phyloP scores from a whole-genome alignment of 2,797 vertebrate species.

The Molothrus aeneus region DNA sequence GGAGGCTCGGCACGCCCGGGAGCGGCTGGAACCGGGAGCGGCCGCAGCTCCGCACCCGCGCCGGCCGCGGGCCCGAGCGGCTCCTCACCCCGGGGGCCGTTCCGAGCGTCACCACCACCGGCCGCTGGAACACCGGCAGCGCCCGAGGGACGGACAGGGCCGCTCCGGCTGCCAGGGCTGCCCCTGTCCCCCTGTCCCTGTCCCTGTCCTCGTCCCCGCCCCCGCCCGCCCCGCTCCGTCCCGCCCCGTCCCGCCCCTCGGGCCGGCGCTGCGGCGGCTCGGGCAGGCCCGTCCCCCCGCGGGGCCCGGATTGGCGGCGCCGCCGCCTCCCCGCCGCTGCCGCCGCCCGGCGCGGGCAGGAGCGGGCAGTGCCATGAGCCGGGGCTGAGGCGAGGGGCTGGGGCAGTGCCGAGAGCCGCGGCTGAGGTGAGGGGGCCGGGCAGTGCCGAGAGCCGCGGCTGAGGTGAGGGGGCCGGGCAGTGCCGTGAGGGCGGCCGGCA shows the following conservation, averaged over 20 bases:
- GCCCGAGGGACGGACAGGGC: background rate
- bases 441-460: background rate
- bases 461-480: background rate
- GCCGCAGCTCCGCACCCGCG: background rate
- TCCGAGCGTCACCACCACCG: background rate
- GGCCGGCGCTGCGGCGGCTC: background rate
- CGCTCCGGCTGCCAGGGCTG: rapidly evolving
- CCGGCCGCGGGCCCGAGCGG: background rate
- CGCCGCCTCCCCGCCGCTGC: background rate
- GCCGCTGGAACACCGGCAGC: background rate
- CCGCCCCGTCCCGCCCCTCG: background rate
- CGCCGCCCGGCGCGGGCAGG: background rate
- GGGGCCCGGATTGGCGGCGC: conserved; percentile 23
- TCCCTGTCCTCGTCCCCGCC: background rate
- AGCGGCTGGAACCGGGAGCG: background rate
- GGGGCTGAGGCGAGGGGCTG: background rate
- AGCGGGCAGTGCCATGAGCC: conserved; percentile 1
- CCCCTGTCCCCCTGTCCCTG: background rate
- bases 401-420: background rate
- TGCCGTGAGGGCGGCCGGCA: background rate
- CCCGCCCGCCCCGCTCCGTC: background rate
- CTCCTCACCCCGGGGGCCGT: background rate
- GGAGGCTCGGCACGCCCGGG: background rate
- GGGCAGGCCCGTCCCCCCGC: conserved; percentile 20
- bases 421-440: background rate